These are phyloP conservation scores for Vanessa atalanta DNA, from an alignment of 1,140 invertebrate genomes.

Conservation along the genomic window DNA sequence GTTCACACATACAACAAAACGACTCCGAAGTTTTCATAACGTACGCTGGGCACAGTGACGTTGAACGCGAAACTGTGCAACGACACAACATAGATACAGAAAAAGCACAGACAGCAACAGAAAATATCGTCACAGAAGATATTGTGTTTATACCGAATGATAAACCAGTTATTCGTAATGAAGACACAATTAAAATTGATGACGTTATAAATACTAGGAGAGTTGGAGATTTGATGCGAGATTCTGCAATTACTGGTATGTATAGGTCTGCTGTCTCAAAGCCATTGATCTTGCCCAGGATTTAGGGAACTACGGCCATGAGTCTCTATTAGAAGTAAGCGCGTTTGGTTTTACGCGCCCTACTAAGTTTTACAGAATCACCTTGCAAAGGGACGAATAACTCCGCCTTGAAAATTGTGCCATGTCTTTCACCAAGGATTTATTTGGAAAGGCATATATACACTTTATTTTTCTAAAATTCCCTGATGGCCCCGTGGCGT, in stretches of 20 bases:
- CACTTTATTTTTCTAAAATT: too few relatives aligned
- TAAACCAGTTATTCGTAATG: slow-evolving; percentile 39
- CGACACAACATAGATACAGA: background rate
- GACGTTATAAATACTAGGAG: slow-evolving; percentile 42
- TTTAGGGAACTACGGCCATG: too few relatives aligned
- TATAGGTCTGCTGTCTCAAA: too few relatives aligned
- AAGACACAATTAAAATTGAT: slow-evolving; percentile 38
- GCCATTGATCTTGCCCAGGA: too few relatives aligned
- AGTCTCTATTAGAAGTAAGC: too few relatives aligned
- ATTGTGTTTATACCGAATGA: slow-evolving; percentile 58
- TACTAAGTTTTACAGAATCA: too few relatives aligned
- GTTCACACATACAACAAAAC: slow-evolving; percentile 39
- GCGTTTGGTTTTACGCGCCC: too few relatives aligned
- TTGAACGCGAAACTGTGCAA: slow-evolving; percentile 15
- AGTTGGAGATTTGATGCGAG: slow-evolving; percentile 11
- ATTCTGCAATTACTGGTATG: slow-evolving; percentile 14
- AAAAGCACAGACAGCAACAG: slow-evolving; percentile 4
- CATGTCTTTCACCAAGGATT: too few relatives aligned
- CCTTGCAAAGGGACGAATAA: too few relatives aligned
- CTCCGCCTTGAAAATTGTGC: too few relatives aligned
- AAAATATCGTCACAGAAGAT: slow-evolving; percentile 24
- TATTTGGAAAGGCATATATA: too few relatives aligned
- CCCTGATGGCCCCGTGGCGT: too few relatives aligned
- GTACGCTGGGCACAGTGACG: slow-evolving; percentile 51
- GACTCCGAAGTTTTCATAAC: slow-evolving; percentile 50